phyloP scores from a whole-genome alignment of 2,113 vertebrate species.

The Tragulus kanchil region DNA sequence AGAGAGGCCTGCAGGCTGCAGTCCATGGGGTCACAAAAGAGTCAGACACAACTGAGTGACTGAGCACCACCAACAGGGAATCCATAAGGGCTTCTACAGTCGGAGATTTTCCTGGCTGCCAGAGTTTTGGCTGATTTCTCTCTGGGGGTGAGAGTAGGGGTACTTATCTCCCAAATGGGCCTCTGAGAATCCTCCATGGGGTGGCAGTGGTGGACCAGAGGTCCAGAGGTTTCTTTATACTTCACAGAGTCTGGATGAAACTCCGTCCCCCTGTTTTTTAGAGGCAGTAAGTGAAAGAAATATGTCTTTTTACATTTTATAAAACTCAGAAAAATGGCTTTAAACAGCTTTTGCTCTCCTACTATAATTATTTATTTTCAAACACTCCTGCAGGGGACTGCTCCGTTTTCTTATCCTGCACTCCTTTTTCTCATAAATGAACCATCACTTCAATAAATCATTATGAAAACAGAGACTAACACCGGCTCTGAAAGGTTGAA shows the following conservation, averaged over 20 bases:
- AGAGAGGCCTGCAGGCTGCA: neutral
- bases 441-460: slow-evolving; percentile 99
- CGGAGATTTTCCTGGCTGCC: neutral
- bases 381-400: slow-evolving; percentile 99
- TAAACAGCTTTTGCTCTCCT: slow-evolving; percentile 97
- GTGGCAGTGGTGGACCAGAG: neutral
- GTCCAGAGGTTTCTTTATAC: slow-evolving; percentile 76
- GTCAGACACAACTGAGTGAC: neutral
- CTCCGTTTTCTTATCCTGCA: slow-evolving; percentile 98
- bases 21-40: neutral
- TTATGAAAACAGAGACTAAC: slow-evolving; percentile 99
- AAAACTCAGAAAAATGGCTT: slow-evolving; percentile 93
- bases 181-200: neutral
- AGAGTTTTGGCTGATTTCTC: neutral
- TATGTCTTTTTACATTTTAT: slow-evolving; percentile 92
- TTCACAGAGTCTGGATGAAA: slow-evolving; percentile 74
- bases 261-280: slow-evolving; percentile 82
- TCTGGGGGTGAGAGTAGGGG: neutral
- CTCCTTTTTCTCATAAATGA: slow-evolving; percentile 99
- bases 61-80: neutral
- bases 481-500: slow-evolving; percentile 97
- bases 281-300: slow-evolving; percentile 88
- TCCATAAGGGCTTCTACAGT: fast-evolving
- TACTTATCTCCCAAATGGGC: neutral
- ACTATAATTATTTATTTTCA: slow-evolving; percentile 99